Conservation (phyloP, 2,888 invertebrate genomes). For the Nomada goodeniana region DNA sequence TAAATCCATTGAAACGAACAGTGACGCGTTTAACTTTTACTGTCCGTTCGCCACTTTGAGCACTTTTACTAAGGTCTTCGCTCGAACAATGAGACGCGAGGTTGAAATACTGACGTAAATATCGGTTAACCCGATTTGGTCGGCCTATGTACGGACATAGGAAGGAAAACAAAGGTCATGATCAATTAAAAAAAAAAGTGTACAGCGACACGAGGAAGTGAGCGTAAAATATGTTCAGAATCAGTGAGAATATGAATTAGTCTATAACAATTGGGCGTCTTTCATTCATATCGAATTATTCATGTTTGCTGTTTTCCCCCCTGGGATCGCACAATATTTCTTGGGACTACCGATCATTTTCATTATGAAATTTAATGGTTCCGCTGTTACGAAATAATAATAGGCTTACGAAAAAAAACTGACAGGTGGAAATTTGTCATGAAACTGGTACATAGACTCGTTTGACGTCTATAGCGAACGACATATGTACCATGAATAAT, state of each 20-base stretch:
- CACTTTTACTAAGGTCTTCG: conserved; percentile 26
- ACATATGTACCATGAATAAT: conserved; percentile 12
- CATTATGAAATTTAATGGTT: neutral
- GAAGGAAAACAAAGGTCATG: neutral
- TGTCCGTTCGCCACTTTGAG: neutral
- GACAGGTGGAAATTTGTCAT: conserved; percentile 7
- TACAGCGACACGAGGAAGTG: neutral
- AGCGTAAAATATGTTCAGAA: no score
- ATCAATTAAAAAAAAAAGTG: neutral
- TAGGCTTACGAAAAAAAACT: no score
- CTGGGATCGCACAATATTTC: neutral
- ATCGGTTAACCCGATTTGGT: conserved; percentile 18
- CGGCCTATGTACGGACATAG: conserved; percentile 9
- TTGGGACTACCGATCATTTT: neutral
- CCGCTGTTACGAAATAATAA: neutral
- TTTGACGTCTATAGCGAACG: conserved; percentile 10
- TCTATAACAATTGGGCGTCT: neutral
- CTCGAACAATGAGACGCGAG: conserved; percentile 24
- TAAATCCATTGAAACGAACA: conserved; percentile 19
- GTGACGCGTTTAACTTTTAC: conserved; percentile 33
- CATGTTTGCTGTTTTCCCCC: neutral
- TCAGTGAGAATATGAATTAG: no score
- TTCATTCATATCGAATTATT: neutral
- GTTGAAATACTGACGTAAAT: conserved; percentile 32
- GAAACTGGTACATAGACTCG: neutral